These are phyloP conservation scores for Diabrotica virgifera DNA, from an alignment of 1,140 invertebrate genomes.

Conservation along the genomic window DNA sequence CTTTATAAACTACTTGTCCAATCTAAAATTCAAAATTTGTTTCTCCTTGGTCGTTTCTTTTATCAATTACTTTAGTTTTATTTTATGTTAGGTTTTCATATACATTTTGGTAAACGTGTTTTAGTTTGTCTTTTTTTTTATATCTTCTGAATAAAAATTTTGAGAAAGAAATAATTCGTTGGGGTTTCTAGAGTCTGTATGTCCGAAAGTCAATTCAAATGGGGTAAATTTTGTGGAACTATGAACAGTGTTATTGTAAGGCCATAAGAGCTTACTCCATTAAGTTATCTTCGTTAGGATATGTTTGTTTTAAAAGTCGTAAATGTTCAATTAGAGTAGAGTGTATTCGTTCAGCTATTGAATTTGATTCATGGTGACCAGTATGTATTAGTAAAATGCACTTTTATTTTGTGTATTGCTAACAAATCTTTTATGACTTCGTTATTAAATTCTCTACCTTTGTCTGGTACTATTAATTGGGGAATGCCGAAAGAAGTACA, in stretches of 20 bases:
- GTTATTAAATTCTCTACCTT: too few relatives aligned
- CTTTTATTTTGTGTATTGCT: constrained; percentile 24
- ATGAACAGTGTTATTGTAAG: constrained; percentile 28
- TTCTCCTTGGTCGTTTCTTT: too few relatives aligned
- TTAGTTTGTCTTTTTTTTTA: too few relatives aligned
- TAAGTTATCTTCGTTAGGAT: constrained; percentile 4
- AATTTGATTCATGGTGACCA: constrained; percentile 20
- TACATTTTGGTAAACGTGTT: too few relatives aligned
- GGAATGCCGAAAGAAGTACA: constrained; percentile 10
- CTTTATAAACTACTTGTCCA: too few relatives aligned
- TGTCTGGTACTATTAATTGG: constrained; percentile 15
- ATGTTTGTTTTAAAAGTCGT: not conserved
- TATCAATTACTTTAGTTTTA: too few relatives aligned
- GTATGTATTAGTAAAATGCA: constrained; percentile 20
- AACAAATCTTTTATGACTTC: too few relatives aligned
- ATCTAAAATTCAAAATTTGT: too few relatives aligned
- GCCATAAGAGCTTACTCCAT: constrained; percentile 28
- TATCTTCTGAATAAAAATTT: too few relatives aligned
- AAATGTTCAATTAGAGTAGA: constrained; percentile 24
- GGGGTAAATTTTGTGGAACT: constrained; percentile 26
- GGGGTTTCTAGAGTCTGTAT: constrained; percentile 23
- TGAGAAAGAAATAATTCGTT: too few relatives aligned
- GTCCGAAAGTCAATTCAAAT: constrained; percentile 26
- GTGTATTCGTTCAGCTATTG: constrained; percentile 20
- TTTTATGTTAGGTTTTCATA: too few relatives aligned